Percentiles rank a stretch among this genome's conserved stretches.
These are phyloP conservation scores for Lepidothrix coronata DNA, from an alignment of 2,113 vertebrate genomes.

Conservation along the genomic window DNA sequence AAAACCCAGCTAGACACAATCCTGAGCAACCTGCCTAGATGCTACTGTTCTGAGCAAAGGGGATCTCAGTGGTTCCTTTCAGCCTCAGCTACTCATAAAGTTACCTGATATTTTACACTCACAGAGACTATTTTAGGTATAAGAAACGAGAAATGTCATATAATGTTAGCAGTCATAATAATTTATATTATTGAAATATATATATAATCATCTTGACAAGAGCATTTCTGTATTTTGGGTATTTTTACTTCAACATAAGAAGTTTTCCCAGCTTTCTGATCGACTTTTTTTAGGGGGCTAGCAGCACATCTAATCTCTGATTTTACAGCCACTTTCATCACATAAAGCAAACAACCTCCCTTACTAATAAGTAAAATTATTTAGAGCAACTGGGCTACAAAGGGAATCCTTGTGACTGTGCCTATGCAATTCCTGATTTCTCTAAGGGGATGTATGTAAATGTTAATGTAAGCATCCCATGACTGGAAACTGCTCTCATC, in stretches of 20 bases:
- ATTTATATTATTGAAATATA: background rate
- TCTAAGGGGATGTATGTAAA: slow-evolving; percentile 70
- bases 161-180: background rate
- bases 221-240: slow-evolving; percentile 59
- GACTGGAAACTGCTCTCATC: slow-evolving; percentile 60
- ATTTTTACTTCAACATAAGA: slow-evolving; percentile 74
- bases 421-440: slow-evolving; percentile 75
- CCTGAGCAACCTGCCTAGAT: background rate
- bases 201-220: background rate
- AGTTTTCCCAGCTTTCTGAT: slow-evolving; percentile 65
- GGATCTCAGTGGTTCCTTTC: background rate
- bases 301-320: slow-evolving; percentile 61
- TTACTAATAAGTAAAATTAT: background rate
- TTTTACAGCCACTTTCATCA: slow-evolving; percentile 68
- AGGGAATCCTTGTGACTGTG: slow-evolving; percentile 77
- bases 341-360: slow-evolving; percentile 71
- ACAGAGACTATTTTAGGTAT: slow-evolving; percentile 56
- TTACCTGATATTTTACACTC: slow-evolving; percentile 71
- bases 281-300: slow-evolving; percentile 47
- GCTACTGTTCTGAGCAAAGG: background rate
- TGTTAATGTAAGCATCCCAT: slow-evolving; percentile 58
- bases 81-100: background rate
- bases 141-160: background rate
- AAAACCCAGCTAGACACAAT: background rate
- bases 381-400: slow-evolving; percentile 61